A percentile compares a stretch with the other conserved stretches of the same genome.
Conservation (phyloP, 2,888 invertebrate species). For the Podotricha telesiphe region DNA sequence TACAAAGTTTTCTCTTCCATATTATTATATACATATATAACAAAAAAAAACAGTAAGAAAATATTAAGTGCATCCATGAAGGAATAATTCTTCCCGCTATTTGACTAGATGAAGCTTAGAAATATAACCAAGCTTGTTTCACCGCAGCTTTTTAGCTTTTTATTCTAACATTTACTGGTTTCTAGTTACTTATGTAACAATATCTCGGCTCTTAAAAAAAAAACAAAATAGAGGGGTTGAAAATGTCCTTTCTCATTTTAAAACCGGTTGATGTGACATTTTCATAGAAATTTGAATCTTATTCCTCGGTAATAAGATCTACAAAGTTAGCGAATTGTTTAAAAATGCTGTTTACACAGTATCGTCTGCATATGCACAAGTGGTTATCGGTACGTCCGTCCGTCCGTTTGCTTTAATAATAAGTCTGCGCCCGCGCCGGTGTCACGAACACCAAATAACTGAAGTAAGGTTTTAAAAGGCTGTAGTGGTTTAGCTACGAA, state of each 20-base stretch:
- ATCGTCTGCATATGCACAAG: conserved; percentile 76
- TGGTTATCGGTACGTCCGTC: conserved; percentile 74
- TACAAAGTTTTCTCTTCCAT: no score
- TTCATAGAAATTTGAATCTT: conserved; percentile 23
- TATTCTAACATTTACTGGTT: background rate
- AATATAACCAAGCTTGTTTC: background rate
- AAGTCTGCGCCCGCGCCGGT: conserved; percentile 68
- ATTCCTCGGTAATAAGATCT: conserved; percentile 19
- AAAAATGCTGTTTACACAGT: conserved; percentile 69
- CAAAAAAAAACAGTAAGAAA: no score
- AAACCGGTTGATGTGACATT: conserved; percentile 27
- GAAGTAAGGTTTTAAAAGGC: conserved; percentile 53
- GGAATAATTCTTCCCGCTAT: background rate
- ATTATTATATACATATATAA: no score
- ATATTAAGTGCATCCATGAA: background rate
- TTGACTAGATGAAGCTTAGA: background rate
- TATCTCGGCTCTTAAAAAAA: conserved; percentile 11
- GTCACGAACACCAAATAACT: conserved; percentile 79
- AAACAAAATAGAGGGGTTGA: conserved; percentile 19
- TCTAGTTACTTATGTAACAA: conserved; percentile 33
- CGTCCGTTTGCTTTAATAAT: conserved; percentile 80
- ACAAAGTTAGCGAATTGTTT: conserved; percentile 30
- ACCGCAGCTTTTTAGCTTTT: conserved; percentile 7
- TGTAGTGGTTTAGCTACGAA: background rate
- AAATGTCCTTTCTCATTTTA: conserved; percentile 29